Conservation (phyloP, 2,113 vertebrate species). For the Corythoichthys intestinalis region DNA sequence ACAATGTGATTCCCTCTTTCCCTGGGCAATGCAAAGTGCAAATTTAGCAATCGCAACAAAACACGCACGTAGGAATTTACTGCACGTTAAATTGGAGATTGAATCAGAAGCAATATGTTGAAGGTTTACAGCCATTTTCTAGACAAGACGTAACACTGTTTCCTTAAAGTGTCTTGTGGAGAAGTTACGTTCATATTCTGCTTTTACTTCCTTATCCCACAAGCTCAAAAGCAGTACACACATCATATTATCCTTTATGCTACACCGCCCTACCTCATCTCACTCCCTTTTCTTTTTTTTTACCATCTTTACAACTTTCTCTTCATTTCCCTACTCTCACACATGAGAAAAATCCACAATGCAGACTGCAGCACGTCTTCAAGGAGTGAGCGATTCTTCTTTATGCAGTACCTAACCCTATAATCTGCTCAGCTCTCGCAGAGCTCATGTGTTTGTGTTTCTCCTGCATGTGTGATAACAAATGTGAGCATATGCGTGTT, state of each 20-base stretch:
- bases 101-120: slow-evolving; percentile 10
- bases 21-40: background rate
- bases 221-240: slow-evolving; percentile 5
- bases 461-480: slow-evolving; percentile 1
- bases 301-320: slow-evolving; percentile 9
- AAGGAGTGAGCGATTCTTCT: slow-evolving; percentile 32
- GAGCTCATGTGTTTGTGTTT: slow-evolving; percentile 13
- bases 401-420: slow-evolving; percentile 45
- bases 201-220: slow-evolving; percentile 11
- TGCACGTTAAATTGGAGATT: background rate
- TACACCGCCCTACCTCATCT: slow-evolving; percentile 19
- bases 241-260: slow-evolving; percentile 17
- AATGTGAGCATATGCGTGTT: background rate
- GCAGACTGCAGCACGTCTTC: slow-evolving; percentile 19
- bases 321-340: slow-evolving; percentile 4
- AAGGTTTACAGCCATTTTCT: slow-evolving; percentile 42
- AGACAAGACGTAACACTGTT: slow-evolving; percentile 25
- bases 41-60: slow-evolving; percentile 15
- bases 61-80: background rate
- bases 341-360: slow-evolving; percentile 3
- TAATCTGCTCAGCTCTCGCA: slow-evolving; percentile 48
- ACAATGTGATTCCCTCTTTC: slow-evolving; percentile 12
- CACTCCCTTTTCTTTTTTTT: slow-evolving; percentile 10
- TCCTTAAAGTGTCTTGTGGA: slow-evolving; percentile 35
- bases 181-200: slow-evolving; percentile 38